phyloP scores from a whole-genome alignment of 2,797 vertebrate genomes.

The Triplophysa bombifrons region DNA sequence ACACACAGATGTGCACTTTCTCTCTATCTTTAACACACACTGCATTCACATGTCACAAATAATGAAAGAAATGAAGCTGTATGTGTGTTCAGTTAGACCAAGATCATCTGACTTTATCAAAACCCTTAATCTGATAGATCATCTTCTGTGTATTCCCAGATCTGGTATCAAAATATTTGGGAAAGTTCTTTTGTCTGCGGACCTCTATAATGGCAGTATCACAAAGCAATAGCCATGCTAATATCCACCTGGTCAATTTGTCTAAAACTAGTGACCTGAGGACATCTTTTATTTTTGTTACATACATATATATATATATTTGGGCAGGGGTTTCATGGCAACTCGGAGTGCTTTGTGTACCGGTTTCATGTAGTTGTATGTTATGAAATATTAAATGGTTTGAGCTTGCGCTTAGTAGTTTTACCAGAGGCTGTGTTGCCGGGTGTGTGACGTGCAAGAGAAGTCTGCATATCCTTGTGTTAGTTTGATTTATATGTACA shows the following conservation, averaged over 20 bases:
- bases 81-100: constrained; percentile 20
- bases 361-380: neutral
- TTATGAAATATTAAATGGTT: constrained; percentile 26
- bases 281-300: neutral
- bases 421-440: constrained; percentile 1
- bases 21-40: neutral
- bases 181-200: neutral
- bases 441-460: neutral
- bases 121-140: constrained; percentile 11
- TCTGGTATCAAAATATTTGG: neutral
- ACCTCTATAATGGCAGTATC: neutral
- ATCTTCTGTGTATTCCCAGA: neutral
- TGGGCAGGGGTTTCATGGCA: neutral
- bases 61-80: constrained; percentile 14
- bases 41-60: constrained; percentile 24
- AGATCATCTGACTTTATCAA: constrained; percentile 28
- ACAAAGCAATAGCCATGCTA: neutral
- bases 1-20: constrained; percentile 2
- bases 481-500: neutral
- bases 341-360: neutral
- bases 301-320: neutral
- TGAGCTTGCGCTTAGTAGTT: neutral
- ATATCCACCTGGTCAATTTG: neutral
- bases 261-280: neutral
- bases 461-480: neutral